Evolutionary conservation across 92 coral and sea anemone genomes (phyloP).

Genomic region (Blastomussa wellsi): DNA sequence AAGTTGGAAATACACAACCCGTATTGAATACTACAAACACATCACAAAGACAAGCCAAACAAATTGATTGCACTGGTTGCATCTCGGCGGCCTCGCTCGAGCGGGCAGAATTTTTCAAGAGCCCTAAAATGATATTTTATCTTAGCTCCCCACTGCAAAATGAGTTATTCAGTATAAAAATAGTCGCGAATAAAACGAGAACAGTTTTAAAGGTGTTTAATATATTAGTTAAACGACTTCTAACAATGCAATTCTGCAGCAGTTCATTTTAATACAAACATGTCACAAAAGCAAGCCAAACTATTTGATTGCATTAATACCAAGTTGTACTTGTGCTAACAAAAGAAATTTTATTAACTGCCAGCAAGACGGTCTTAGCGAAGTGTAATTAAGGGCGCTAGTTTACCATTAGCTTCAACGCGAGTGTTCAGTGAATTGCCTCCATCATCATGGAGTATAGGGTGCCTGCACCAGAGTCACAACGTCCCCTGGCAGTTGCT

Average conservation of each 20-base stretch:
- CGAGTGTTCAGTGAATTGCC: not conserved
- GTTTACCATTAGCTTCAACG: conserved; percentile 1
- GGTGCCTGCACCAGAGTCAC: not conserved
- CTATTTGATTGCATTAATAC: not conserved
- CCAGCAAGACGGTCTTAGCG: conserved; percentile 2
- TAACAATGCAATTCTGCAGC: too few species aligned
- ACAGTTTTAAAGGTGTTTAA: too few species aligned
- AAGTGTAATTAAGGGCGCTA: conserved; percentile 3
- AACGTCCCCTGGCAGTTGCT: not conserved
- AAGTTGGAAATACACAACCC: not conserved
- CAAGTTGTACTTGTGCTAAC: not conserved
- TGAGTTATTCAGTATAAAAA: too few species aligned
- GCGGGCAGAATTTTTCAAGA: too few species aligned
- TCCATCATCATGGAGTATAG: conserved; percentile 23
- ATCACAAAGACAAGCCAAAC: not conserved
- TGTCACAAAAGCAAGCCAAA: conserved; percentile 21
- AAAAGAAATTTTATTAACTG: conserved; percentile 18
- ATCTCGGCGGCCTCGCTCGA: not conserved
- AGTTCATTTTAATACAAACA: too few species aligned
- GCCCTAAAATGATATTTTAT: too few species aligned
- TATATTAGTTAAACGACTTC: too few species aligned
- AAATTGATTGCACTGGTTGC: not conserved
- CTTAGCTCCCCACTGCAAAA: too few species aligned
- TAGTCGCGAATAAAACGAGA: too few species aligned
- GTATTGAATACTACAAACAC: not conserved